Percentiles rank a stretch among this genome's conserved stretches.
These are phyloP conservation scores for Micromys minutus DNA, from an alignment of 2,113 vertebrate genomes.

Conservation along the genomic window DNA sequence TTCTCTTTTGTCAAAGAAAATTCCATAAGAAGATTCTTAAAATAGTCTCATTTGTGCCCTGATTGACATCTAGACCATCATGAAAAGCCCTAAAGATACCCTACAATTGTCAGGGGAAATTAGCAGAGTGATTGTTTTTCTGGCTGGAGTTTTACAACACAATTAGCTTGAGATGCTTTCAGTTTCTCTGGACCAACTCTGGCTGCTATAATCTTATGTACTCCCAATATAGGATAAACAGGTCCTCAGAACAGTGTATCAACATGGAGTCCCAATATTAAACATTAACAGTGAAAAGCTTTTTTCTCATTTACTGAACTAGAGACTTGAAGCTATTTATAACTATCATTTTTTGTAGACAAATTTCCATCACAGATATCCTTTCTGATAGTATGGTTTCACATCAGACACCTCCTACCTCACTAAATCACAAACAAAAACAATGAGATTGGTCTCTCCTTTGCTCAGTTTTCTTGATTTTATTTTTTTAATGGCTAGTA, in stretches of 20 bases:
- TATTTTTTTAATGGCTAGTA: background rate
- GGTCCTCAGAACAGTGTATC: background rate
- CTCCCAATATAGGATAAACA: background rate
- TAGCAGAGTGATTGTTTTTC: background rate
- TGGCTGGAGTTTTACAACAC: background rate
- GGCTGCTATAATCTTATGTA: background rate
- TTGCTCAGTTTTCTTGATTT: background rate
- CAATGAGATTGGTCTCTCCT: background rate
- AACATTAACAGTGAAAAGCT: background rate
- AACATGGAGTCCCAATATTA: background rate
- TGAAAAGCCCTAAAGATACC: background rate
- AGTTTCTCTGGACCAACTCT: background rate
- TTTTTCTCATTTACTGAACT: constrained; percentile 8
- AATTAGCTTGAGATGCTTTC: background rate
- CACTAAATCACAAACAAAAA: background rate
- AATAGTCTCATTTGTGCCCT: background rate
- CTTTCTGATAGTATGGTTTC: background rate
- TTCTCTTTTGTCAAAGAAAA: background rate
- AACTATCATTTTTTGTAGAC: background rate
- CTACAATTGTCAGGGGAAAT: background rate
- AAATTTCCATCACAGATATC: background rate
- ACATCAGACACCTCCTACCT: background rate
- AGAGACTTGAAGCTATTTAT: background rate
- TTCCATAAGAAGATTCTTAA: background rate
- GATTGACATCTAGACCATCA: background rate